Evolutionary conservation across 2,797 vertebrate genomes (phyloP).

Genomic region (Urophycis tenuis): DNA sequence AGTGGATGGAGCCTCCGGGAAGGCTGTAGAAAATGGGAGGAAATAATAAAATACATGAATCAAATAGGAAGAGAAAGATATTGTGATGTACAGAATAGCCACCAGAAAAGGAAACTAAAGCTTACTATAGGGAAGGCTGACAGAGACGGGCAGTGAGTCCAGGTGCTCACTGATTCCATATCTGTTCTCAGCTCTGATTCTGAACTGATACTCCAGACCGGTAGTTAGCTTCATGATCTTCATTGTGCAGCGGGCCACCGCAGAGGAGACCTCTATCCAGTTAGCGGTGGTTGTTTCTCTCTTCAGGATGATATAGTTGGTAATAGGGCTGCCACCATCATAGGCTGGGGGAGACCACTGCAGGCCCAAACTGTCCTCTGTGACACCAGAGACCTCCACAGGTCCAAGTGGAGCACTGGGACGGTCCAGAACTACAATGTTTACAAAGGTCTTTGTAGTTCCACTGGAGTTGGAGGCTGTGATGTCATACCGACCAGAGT

Average conservation of each 20-base stretch:
- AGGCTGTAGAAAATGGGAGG: slow-evolving; percentile 63
- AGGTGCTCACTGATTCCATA: slow-evolving; percentile 95
- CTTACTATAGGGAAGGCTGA: slow-evolving; percentile 96
- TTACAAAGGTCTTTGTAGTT: slow-evolving; percentile 88
- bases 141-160: slow-evolving; percentile 79
- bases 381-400: slow-evolving; percentile 82
- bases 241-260: slow-evolving; percentile 86
- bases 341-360: slow-evolving; percentile 89
- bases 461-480: slow-evolving; percentile 91
- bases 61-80: not conserved
- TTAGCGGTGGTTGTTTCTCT: slow-evolving; percentile 92
- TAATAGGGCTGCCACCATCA: slow-evolving; percentile 94
- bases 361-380: slow-evolving; percentile 85
- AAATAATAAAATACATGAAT: not conserved
- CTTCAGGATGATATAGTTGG: slow-evolving; percentile 93
- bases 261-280: slow-evolving; percentile 92
- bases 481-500: slow-evolving; percentile 91
- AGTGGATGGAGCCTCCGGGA: slow-evolving; percentile 83
- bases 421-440: slow-evolving; percentile 88
- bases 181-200: slow-evolving; percentile 95
- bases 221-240: slow-evolving; percentile 91
- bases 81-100: not conserved
- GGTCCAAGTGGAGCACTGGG: slow-evolving; percentile 88
- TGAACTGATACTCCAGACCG: slow-evolving; percentile 95
- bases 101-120: slow-evolving; percentile 5